Evolutionary conservation across 2,113 vertebrate genomes (phyloP), one percentile per base, ranked within the genome.

Genomic region (Donacobius atricapilla): DNA sequence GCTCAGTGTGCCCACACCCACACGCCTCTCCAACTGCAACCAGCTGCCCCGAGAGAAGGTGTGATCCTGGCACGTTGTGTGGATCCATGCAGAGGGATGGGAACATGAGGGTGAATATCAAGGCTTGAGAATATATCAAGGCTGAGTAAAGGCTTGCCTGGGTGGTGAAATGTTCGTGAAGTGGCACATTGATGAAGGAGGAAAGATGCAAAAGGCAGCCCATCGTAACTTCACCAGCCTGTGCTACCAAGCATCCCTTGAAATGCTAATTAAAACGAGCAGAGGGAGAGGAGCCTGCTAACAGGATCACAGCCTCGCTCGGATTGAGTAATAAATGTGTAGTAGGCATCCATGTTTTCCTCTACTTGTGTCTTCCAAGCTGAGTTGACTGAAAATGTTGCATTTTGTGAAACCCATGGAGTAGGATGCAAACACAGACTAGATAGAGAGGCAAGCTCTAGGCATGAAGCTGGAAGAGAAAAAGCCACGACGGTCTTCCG

Each of bases 231-330:
- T 94, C 77, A 83, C 61, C 66, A 54, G 68, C 58, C 90, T 72
- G 69, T 61, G 50, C 65, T 48, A 94, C 31, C 60, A 44, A 79
- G 56, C 68, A 48, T 65, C 45, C 35, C 86, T 81, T 89, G 92
- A 93, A 93, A 93, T 84, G 91, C 84, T 86, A 90, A 91, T 94
- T 96, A 83, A 95, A 94, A 96, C 1, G 48, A 90, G 81, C 22
- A 15, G 87, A 91, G 75, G 71, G 51, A 93, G 86, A 80, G 73
- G 31, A 91, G 61, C 51, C 73, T 86, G 72, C 86, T 88, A 90
- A 88, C 73, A 86, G 79, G 79, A 93, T 87, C 93, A 78, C 86
- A 93, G 89, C 77, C 72, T 57, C 39, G 4, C 90, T 82, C 54
- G 77, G 73, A 47, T 40, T 64, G 58, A 84, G 89, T 78, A 95